Evolutionary conservation across 1,140 invertebrate species (phyloP), one percentile per base, ranked within the genome.

Genomic region (Drosophila aff.): DNA sequence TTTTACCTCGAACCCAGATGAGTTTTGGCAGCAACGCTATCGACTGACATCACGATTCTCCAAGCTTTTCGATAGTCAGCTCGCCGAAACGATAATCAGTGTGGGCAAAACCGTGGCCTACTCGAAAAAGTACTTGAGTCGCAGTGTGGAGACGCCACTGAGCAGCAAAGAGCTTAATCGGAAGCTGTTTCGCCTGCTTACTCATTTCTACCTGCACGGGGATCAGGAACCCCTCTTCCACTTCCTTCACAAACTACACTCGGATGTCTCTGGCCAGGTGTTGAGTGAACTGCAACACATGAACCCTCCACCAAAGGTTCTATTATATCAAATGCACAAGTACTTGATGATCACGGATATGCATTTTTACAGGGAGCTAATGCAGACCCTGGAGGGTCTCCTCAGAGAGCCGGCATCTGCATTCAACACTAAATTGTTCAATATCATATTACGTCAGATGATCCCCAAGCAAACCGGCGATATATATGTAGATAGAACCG

Each of bases 301-400:
- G 40, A 2, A 3, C 6, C 0, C 18, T 33, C 6, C 9, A 1
- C 84, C 80, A 0, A 3, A 58, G 10, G 36, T 55, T 2, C 26
- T 84, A 0, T 50, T 87, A 1, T 10, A 44, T 16, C 58, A 71
- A 8, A 36, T 87, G 2, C 65, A 89, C 49, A 64, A 81, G 26
- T 87, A 75, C 55, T 21, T 83, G 10, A 46, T 87, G 50, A 49
- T 89, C 0, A n/a, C 64, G 1, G 72, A 87, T 28, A 16, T 36
- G 7, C 18, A 62, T 4, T 87, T 89, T 41, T 66, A 43, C 5
- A 52, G 50, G 0, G 8, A 74, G 4, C 44, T 89, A 4, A 58
- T 89, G 8, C 53, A 83, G 1, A 10, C 21, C 2, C 50, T 86
- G n/a, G 73, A 65, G 3, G 72, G 61, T 41, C 15, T 47, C 0